phyloP scores from a whole-genome alignment of 2,888 invertebrate genomes.

The Xanthorhoe designata region DNA sequence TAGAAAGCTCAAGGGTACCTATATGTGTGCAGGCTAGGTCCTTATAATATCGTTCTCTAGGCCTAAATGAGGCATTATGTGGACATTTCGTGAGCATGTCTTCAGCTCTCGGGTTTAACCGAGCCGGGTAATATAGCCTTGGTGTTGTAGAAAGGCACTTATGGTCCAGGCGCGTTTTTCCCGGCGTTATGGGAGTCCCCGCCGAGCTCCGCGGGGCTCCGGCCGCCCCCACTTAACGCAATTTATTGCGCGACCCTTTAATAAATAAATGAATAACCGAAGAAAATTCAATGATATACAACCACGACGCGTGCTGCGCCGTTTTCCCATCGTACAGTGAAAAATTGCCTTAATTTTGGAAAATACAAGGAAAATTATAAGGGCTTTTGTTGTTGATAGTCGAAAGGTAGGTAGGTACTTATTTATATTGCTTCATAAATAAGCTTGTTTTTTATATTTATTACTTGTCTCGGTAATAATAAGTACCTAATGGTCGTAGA shows the following conservation, averaged over 20 bases:
- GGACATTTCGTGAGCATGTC: constrained; percentile 12
- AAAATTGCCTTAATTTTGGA: constrained; percentile 65
- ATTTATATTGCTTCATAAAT: constrained; percentile 37
- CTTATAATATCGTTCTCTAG: too few relatives aligned
- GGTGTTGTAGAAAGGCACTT: constrained; percentile 81
- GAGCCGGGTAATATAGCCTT: constrained; percentile 64
- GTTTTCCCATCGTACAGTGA: constrained; percentile 57
- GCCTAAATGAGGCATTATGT: constrained; percentile 1
- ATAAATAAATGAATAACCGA: constrained; percentile 84
- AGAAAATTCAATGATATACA: constrained; percentile 84
- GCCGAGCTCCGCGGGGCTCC: constrained; percentile 77
- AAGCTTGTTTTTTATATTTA: constrained; percentile 23
- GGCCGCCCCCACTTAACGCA: constrained; percentile 84
- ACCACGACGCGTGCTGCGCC: constrained; percentile 61
- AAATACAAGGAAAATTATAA: constrained; percentile 44
- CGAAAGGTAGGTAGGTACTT: constrained; percentile 23
- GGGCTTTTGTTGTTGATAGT: constrained; percentile 32
- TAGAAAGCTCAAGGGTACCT: too few relatives aligned
- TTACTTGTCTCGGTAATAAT: constrained; percentile 3
- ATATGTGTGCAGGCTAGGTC: too few relatives aligned
- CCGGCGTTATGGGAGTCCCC: constrained; percentile 79
- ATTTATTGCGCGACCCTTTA: constrained; percentile 83
- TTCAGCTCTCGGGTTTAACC: constrained; percentile 7
- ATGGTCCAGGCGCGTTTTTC: constrained; percentile 76
- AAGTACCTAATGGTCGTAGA: too few relatives aligned